Evolutionary conservation across 2,888 invertebrate species (phyloP).

Genomic region (Cetonia aurata): DNA sequence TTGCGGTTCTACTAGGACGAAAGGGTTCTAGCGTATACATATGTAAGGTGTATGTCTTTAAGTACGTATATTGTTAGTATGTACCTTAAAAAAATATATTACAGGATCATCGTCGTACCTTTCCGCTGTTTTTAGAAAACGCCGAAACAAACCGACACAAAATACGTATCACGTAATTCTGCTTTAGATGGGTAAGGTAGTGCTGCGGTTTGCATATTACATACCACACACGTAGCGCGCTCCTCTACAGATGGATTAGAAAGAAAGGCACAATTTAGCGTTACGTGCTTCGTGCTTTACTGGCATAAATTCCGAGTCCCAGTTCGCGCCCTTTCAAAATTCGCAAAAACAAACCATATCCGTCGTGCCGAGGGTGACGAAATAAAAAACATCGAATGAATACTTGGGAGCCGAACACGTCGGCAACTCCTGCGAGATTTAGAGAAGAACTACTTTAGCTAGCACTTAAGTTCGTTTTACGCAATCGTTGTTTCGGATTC

Average conservation of each 20-base stretch:
- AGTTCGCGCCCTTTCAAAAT: not conserved
- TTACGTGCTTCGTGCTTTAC: not conserved
- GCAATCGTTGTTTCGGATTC: not conserved
- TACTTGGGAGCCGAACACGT: not conserved
- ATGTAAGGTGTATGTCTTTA: too few species aligned
- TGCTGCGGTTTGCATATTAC: constrained; percentile 1
- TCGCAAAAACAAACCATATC: constrained; percentile 1
- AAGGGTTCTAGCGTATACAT: not conserved
- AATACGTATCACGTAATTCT: constrained; percentile 6
- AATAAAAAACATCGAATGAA: not conserved
- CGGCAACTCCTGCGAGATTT: not conserved
- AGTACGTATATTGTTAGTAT: too few species aligned
- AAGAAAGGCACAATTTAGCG: constrained; percentile 1
- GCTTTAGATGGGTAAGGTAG: not conserved
- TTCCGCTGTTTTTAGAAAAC: not conserved
- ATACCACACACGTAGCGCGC: not conserved
- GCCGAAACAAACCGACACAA: not conserved
- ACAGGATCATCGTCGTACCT: too few species aligned
- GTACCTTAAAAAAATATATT: too few species aligned
- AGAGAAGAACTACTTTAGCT: constrained; percentile 2
- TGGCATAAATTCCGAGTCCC: not conserved
- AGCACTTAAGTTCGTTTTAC: constrained; percentile 2
- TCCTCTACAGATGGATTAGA: constrained; percentile 5
- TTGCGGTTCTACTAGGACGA: not conserved
- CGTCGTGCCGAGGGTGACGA: not conserved